Base-by-base conservation (phyloP, 2,113 vertebrate species). In the Taurulus bubalis region DNA sequence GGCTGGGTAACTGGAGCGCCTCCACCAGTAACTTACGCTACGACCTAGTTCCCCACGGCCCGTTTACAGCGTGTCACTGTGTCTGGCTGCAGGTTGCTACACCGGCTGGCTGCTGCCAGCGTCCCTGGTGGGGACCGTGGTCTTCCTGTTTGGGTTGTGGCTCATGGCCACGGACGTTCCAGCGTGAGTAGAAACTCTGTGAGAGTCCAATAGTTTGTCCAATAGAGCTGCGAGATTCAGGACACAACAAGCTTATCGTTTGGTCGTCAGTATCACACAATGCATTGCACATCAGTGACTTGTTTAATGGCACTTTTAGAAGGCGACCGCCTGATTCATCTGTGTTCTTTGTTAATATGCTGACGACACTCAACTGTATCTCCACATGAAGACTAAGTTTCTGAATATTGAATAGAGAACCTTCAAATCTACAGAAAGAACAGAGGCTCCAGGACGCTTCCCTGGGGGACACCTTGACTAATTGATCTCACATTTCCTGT, bases 101-200 rank as follows among this genome's bases (percentile, higher is more conserved):
- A 95, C 93, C 0, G 93, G 92, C 16, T 96, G 95, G 95, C 91
- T 96, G 51, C 79, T 96, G 30, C 96, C 95, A 0, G 94, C 93
- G 0, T 91, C 95, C 0, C 32, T 95, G 0, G 78, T 95, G 2
- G 95, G 96, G 18, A 95, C 92, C 0, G 3, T 96, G 16, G 85
- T 96, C 69, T 97, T 96, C 75, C 67, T 96, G 32, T 79, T 93
- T 0, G 94, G 95, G 0, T 83, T 96, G 18, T 87, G 93, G 66
- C 53, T 93, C 16, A 89, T 94, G 92, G 79, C 83, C 22, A 95
- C 90, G 2, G 96, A 96, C 64, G 90, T 90, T 2, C 95, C 95
- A n/a, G 95, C 92, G 94, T 96, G 68, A 93, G 94, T 94, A 36
- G 4, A 6, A 56, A 26, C 14, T 65, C 14, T 38, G 24, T 60